A percentile compares a stretch with the other conserved stretches of the same genome.
phyloP scores from a whole-genome alignment of 2,888 invertebrate genomes.

The Pheosia tremula region DNA sequence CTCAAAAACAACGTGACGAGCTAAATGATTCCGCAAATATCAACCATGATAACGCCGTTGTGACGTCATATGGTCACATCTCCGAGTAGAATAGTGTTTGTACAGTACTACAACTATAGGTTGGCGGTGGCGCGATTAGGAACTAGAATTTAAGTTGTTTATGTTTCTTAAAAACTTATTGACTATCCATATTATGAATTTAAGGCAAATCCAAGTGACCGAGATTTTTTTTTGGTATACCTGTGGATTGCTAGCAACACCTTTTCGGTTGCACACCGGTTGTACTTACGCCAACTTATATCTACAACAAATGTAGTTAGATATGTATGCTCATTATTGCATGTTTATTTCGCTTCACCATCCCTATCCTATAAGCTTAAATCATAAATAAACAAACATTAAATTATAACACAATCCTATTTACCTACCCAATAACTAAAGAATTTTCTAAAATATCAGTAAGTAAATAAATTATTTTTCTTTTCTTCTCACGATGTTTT shows the following conservation, averaged over 20 bases:
- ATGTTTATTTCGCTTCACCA: constrained; percentile 39
- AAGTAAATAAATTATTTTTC: neutral
- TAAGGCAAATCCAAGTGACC: no score
- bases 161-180: no score
- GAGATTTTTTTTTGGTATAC: no score
- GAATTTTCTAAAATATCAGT: neutral
- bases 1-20: constrained; percentile 9
- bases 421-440: neutral
- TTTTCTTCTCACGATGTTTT: neutral
- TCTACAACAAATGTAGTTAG: constrained; percentile 13
- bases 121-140: no score
- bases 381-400: constrained; percentile 20
- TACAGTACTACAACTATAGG: no score
- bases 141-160: no score
- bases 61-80: constrained; percentile 19
- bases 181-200: no score
- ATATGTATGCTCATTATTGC: constrained; percentile 31
- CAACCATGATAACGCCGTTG: constrained; percentile 11
- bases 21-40: constrained; percentile 14
- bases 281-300: no score
- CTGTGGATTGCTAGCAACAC: no score
- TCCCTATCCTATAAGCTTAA: constrained; percentile 21
- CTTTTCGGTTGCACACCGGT: no score
- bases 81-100: constrained; percentile 20
- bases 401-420: constrained; percentile 5